Evolutionary conservation across 1,140 invertebrate genomes (phyloP).

Genomic region (Drosophila lini): DNA sequence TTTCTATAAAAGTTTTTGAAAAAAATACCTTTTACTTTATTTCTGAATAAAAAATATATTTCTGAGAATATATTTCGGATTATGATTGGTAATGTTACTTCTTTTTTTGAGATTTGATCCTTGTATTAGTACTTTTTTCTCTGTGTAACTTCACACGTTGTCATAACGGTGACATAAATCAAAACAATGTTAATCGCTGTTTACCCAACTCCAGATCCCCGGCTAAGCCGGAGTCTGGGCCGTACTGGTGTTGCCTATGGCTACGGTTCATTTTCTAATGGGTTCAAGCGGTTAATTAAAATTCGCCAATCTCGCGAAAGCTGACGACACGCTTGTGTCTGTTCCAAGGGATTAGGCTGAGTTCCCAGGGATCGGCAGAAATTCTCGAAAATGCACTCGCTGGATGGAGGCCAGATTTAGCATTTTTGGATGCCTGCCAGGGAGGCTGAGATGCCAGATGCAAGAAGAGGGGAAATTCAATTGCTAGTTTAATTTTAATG

Average conservation of each 20-base stretch:
- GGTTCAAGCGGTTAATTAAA: constrained; percentile 75
- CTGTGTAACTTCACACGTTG: constrained; percentile 34
- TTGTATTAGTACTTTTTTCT: neutral
- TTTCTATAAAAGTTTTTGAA: neutral
- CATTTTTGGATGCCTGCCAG: constrained; percentile 37
- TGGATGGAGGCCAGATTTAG: constrained; percentile 16
- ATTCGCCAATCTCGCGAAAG: constrained; percentile 65
- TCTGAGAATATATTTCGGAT: neutral
- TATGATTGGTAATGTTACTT: too few species aligned
- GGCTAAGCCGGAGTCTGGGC: constrained; percentile 2
- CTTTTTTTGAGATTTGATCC: neutral
- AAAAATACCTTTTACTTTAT: neutral
- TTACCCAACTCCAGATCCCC: constrained; percentile 42
- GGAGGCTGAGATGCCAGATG: neutral
- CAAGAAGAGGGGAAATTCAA: neutral
- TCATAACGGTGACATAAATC: constrained; percentile 59
- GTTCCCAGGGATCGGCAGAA: constrained; percentile 53
- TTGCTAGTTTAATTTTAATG: neutral
- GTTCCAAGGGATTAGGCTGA: constrained; percentile 57
- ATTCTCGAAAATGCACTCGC: constrained; percentile 24
- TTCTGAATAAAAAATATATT: neutral
- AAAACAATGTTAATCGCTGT: constrained; percentile 58
- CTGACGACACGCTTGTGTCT: constrained; percentile 31
- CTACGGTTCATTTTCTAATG: constrained; percentile 30
- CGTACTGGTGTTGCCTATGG: constrained; percentile 18